phyloP scores from a whole-genome alignment of 2,113 vertebrate species.

The Lasiurus cinereus region DNA sequence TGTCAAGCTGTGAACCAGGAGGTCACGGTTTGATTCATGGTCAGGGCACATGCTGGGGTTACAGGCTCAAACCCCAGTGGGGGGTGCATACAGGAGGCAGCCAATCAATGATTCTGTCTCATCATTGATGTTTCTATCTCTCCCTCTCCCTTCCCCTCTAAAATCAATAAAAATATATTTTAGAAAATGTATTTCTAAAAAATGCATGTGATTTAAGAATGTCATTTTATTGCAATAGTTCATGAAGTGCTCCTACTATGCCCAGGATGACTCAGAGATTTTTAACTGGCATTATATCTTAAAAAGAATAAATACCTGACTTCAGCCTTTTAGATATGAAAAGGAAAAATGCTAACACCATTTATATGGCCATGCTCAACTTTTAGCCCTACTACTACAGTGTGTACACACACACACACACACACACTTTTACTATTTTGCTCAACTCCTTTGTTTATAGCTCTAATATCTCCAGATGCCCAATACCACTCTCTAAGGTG shows the following conservation, averaged over 20 bases:
- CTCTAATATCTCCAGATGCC: neutral
- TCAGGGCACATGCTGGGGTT: too few species aligned
- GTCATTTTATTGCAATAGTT: neutral
- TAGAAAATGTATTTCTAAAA: too few species aligned
- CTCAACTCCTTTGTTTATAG: neutral
- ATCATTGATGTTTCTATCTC: too few species aligned
- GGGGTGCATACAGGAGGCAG: too few species aligned
- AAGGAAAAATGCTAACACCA: neutral
- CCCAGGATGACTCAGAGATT: neutral
- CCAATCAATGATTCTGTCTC: too few species aligned
- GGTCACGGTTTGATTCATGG: too few species aligned
- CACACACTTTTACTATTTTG: neutral
- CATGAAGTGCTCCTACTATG: constrained; percentile 11
- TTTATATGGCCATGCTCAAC: neutral
- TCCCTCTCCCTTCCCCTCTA: too few species aligned
- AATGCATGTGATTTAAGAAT: constrained; percentile 32
- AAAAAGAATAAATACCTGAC: constrained; percentile 58
- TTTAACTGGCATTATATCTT: constrained; percentile 23
- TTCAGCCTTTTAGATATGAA: neutral
- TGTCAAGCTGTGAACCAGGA: too few species aligned
- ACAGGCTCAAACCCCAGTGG: too few species aligned
- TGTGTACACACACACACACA: too few species aligned
- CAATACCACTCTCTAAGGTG: neutral
- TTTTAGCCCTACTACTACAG: neutral
- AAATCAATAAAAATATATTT: too few species aligned